Evolutionary conservation across 1,140 invertebrate genomes (phyloP).

Genomic region (Heliconius eleuchia): DNA sequence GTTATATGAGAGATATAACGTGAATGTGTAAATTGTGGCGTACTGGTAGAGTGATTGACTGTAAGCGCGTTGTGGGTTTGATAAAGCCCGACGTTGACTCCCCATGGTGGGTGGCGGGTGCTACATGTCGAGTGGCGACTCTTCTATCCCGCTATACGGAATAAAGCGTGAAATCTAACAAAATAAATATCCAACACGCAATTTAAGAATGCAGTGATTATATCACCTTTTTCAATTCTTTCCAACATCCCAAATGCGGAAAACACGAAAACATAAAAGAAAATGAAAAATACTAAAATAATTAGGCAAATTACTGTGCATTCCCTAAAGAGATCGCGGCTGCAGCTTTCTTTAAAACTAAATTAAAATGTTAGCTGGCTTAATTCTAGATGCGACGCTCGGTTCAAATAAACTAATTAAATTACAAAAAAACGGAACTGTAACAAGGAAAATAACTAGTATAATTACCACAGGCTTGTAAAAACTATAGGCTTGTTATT

Average conservation of each 20-base stretch:
- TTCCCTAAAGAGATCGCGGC: slow-evolving; percentile 1
- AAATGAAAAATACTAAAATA: background rate
- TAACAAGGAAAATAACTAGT: background rate
- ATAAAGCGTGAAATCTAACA: no score
- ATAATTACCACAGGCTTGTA: background rate
- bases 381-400: background rate
- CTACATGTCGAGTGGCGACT: no score
- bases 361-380: background rate
- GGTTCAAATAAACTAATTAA: background rate
- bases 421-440: background rate
- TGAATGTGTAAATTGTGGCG: no score
- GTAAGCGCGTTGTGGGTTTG: no score
- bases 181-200: no score
- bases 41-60: no score
- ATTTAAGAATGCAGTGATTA: no score
- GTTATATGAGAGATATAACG: no score
- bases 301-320: background rate
- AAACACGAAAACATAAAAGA: background rate
- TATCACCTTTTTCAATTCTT: background rate
- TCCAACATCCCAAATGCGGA: background rate
- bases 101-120: no score
- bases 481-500: background rate
- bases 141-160: no score
- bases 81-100: no score
- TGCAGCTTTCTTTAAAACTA: background rate